Percentiles rank a stretch among this genome's conserved stretches.
These are phyloP conservation scores for Apostichopus leukothele DNA, from an alignment of 53 echinoderm and acorn worm species.

Conservation along the genomic window DNA sequence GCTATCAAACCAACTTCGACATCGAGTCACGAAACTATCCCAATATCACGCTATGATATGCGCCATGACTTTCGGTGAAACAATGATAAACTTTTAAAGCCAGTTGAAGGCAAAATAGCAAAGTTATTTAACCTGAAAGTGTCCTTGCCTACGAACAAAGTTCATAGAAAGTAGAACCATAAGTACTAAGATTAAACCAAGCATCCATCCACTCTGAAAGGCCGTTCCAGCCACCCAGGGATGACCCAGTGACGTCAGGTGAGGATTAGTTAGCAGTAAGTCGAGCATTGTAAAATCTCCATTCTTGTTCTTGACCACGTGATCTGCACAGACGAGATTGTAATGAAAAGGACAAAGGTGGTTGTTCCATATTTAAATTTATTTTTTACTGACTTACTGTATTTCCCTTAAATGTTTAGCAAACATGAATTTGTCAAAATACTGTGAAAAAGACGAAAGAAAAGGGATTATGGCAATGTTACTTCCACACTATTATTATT, in stretches of 20 bases:
- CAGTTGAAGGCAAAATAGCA: too few species aligned
- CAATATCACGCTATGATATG: too few species aligned
- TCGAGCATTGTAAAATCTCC: conserved; percentile 24
- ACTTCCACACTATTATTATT: too few species aligned
- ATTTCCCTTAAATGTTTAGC: too few species aligned
- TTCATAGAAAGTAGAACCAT: conserved; percentile 73
- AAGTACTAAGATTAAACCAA: conserved; percentile 56
- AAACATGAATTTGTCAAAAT: too few species aligned
- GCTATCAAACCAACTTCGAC: too few species aligned
- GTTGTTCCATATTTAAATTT: too few species aligned
- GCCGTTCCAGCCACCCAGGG: conserved; percentile 60
- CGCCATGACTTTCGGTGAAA: neutral
- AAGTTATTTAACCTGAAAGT: conserved; percentile 61
- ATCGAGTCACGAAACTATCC: too few species aligned
- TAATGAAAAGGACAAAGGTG: neutral
- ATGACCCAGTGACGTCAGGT: conserved; percentile 48
- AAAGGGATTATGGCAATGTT: too few species aligned
- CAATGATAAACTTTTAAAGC: too few species aligned
- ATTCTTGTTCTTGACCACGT: neutral
- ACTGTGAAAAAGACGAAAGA: too few species aligned
- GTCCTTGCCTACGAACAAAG: conserved; percentile 62
- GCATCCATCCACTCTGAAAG: conserved; percentile 64
- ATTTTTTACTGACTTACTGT: too few species aligned
- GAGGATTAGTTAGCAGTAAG: conserved; percentile 58
- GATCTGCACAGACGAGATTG: neutral